Evolutionary conservation across 2,113 vertebrate genomes (phyloP).

Genomic region (Alosa alosa): DNA sequence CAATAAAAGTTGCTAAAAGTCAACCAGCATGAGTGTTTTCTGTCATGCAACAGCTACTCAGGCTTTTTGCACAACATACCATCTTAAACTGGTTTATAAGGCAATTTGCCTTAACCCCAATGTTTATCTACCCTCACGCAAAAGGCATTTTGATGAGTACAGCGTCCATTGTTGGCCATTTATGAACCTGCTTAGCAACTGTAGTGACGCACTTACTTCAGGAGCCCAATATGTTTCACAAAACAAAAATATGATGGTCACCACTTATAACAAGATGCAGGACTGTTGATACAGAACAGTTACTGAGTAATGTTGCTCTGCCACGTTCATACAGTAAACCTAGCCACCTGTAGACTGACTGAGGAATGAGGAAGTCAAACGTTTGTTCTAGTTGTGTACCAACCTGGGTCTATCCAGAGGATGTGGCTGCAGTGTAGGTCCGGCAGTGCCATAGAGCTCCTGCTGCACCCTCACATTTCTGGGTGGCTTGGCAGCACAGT

Average conservation of each 20-base stretch:
- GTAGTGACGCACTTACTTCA: not conserved
- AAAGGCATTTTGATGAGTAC: constrained; percentile 34
- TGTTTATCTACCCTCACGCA: constrained; percentile 31
- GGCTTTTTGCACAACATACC: not conserved
- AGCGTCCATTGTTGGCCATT: constrained; percentile 30
- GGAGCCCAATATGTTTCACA: not conserved
- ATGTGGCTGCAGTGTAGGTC: constrained; percentile 56
- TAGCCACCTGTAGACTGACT: not conserved
- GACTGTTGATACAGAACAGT: not conserved
- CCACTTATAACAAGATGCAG: too few species aligned
- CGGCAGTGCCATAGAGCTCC: constrained; percentile 71
- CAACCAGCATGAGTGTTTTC: too few species aligned
- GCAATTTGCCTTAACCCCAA: constrained; percentile 47
- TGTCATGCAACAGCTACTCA: not conserved
- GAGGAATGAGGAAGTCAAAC: not conserved
- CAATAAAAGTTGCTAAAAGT: not conserved
- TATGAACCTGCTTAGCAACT: constrained; percentile 40
- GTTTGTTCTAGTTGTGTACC: constrained; percentile 21
- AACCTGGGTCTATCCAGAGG: constrained; percentile 67
- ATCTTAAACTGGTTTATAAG: constrained; percentile 43
- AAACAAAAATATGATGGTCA: too few species aligned
- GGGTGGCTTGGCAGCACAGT: constrained; percentile 75
- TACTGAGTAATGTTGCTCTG: not conserved
- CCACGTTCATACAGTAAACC: not conserved
- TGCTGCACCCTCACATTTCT: constrained; percentile 73